Conservation (phyloP, 2,113 vertebrate species). For the Perca flavescens region DNA sequence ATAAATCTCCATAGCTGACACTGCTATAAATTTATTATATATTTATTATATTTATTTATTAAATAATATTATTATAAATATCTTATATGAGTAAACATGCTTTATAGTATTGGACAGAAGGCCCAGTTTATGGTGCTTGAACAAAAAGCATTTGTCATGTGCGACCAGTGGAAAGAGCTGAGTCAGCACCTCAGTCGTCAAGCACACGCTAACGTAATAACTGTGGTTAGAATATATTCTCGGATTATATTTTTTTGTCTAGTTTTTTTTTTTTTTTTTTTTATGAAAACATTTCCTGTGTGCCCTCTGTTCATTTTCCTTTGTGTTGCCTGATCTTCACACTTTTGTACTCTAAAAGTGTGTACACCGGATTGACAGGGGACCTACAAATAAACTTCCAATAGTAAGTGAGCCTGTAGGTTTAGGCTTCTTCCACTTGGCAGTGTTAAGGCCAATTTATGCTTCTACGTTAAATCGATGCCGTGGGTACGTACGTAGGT, state of each 20-base stretch:
- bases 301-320: background rate
- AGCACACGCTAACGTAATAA: background rate
- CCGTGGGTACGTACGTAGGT: too few species aligned
- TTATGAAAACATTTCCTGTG: background rate
- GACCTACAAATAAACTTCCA: too few species aligned
- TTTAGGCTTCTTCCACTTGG: background rate
- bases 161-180: background rate
- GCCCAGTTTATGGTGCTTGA: constrained; percentile 12
- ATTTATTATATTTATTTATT: too few species aligned
- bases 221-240: background rate
- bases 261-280: background rate
- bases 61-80: too few species aligned
- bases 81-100: constrained; percentile 25
- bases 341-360: background rate
- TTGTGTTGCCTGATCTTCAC: background rate
- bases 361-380: too few species aligned
- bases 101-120: constrained; percentile 19
- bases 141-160: constrained; percentile 10
- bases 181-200: constrained; percentile 16
- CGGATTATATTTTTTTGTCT: background rate
- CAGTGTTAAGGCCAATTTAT: background rate
- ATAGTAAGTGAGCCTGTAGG: too few species aligned
- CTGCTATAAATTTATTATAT: constrained; percentile 29
- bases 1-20: constrained; percentile 34
- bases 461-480: too few species aligned